Percentiles rank a stretch among this genome's conserved stretches.
Conservation (phyloP, 2,113 vertebrate species). For the Hirundichthys speculiger region DNA sequence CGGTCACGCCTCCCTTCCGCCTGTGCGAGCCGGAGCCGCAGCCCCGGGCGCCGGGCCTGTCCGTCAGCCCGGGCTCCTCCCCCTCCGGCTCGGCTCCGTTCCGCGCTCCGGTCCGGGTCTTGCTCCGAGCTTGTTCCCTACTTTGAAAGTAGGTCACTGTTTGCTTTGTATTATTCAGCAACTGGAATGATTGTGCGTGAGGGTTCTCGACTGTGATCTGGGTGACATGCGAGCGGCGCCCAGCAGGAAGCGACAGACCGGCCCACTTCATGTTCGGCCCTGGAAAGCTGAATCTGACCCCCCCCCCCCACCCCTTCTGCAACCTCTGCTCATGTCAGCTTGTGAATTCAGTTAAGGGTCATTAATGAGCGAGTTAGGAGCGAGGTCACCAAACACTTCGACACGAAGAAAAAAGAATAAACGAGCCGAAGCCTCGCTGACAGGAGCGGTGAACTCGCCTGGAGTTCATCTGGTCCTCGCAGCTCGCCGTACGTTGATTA, state of each 20-base stretch:
- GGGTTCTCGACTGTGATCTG: conserved; percentile 73
- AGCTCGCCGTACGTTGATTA: conserved; percentile 4
- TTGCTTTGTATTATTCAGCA: conserved; percentile 95
- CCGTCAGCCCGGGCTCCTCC: background rate
- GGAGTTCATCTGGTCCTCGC: conserved; percentile 13
- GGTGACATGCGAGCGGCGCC: conserved; percentile 66
- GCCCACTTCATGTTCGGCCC: background rate
- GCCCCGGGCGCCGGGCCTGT: background rate
- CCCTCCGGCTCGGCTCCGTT: conserved; percentile 63
- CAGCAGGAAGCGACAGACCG: conserved; percentile 18
- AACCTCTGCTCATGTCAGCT: background rate
- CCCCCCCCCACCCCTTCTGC: background rate
- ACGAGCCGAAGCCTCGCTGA: background rate
- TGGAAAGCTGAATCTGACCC: background rate
- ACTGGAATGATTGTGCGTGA: conserved; percentile 81
- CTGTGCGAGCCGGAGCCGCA: background rate
- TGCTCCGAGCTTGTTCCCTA: conserved; percentile 84
- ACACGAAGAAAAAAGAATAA: background rate
- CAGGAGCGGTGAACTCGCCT: background rate
- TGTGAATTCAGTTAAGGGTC: background rate
- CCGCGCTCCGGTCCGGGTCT: conserved; percentile 82
- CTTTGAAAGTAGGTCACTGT: conserved; percentile 94
- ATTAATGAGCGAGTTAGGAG: conserved; percentile 7
- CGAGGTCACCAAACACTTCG: conserved; percentile 10
- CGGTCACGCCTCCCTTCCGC: background rate